Evolutionary conservation across 1,140 invertebrate species (phyloP).

Genomic region (Plodia interpunctella): DNA sequence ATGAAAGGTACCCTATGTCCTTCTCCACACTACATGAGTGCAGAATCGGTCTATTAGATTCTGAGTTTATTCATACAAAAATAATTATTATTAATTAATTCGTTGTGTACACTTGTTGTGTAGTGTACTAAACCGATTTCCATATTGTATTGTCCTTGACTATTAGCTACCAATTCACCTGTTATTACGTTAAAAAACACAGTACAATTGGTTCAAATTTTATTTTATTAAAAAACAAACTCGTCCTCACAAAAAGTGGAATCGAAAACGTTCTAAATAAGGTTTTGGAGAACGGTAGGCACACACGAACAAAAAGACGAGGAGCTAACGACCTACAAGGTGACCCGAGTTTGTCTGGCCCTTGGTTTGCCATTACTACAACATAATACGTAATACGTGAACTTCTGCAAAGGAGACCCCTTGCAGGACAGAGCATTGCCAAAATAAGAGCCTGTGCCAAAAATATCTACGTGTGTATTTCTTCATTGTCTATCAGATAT

Average conservation of each 20-base stretch:
- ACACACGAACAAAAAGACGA: constrained; percentile 13
- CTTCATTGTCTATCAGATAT: too few relatives aligned
- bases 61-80: too few relatives aligned
- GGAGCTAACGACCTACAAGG: constrained; percentile 12
- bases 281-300: constrained; percentile 2
- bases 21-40: too few relatives aligned
- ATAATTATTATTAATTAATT: too few relatives aligned
- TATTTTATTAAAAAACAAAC: neutral
- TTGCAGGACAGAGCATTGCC: neutral
- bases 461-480: too few relatives aligned
- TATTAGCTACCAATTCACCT: too few relatives aligned
- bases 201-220: neutral
- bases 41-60: too few relatives aligned
- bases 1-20: too few relatives aligned
- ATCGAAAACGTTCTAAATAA: constrained; percentile 5
- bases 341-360: constrained; percentile 12
- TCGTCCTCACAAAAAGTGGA: neutral
- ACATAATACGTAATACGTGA: neutral
- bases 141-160: too few relatives aligned
- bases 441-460: too few relatives aligned
- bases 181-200: neutral
- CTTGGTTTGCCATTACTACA: neutral
- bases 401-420: neutral
- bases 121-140: too few relatives aligned
- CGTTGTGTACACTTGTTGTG: too few relatives aligned